phyloP scores from a whole-genome alignment of 2,888 invertebrate species.

The Leucoma salicis region DNA sequence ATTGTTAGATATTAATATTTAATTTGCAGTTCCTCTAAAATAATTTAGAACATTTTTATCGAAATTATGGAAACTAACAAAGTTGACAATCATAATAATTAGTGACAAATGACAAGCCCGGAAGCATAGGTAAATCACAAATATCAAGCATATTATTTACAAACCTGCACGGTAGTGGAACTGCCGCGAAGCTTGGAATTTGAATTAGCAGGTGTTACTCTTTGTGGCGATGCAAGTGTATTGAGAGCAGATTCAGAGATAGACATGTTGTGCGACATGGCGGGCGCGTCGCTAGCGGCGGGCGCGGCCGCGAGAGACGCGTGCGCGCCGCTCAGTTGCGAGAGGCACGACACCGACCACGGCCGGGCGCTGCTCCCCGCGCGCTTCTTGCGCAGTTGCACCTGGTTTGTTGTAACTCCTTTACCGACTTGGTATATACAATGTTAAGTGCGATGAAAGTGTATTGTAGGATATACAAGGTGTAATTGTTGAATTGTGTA shows the following conservation, averaged over 20 bases:
- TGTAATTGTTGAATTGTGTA: background rate
- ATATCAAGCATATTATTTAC: slow-evolving; percentile 8
- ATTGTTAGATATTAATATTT: too few relatives aligned
- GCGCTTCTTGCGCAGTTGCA: slow-evolving; percentile 85
- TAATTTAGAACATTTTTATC: too few relatives aligned
- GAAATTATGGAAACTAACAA: too few relatives aligned
- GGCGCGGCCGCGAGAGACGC: slow-evolving; percentile 69
- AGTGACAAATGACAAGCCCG: background rate
- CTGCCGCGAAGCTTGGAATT: slow-evolving; percentile 72
- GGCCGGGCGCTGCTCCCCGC: slow-evolving; percentile 84
- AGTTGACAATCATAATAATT: background rate
- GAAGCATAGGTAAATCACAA: background rate
- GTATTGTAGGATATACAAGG: background rate
- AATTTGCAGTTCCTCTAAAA: too few relatives aligned
- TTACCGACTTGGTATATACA: slow-evolving; percentile 43
- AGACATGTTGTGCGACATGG: slow-evolving; percentile 85
- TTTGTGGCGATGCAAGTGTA: slow-evolving; percentile 83
- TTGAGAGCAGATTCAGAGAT: slow-evolving; percentile 95
- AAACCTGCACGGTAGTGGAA: slow-evolving; percentile 75
- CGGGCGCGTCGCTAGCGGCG: slow-evolving; percentile 56
- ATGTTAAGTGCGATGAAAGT: slow-evolving; percentile 8
- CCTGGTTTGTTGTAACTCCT: slow-evolving; percentile 55
- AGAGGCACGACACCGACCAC: slow-evolving; percentile 94
- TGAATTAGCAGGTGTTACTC: slow-evolving; percentile 67
- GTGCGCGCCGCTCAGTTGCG: slow-evolving; percentile 84